These are phyloP conservation scores for Notothenia rossii DNA, from an alignment of 2,113 vertebrate genomes.

Conservation along the genomic window DNA sequence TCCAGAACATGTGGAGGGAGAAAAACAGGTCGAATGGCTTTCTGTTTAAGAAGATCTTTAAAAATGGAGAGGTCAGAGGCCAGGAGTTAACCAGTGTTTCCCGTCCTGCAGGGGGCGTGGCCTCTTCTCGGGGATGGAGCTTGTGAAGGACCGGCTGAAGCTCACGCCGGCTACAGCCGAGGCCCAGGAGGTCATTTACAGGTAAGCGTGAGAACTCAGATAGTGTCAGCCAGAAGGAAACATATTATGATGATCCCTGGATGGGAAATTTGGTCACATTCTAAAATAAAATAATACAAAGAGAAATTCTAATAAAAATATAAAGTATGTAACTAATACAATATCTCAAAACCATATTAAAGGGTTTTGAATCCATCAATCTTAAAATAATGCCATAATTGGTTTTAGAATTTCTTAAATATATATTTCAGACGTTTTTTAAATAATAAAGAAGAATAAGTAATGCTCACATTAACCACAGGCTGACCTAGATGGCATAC, in stretches of 20 bases:
- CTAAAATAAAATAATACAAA: not conserved
- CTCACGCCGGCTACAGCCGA: slow-evolving; percentile 94
- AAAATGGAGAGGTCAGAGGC: not conserved
- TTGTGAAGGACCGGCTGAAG: slow-evolving; percentile 89
- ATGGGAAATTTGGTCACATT: too few species aligned
- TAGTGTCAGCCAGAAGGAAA: not conserved
- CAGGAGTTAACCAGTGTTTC: not conserved
- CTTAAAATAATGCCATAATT: too few species aligned
- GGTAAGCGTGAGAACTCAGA: slow-evolving; percentile 70
- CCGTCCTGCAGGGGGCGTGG: slow-evolving; percentile 88
- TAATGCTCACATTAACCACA: too few species aligned
- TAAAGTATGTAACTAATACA: too few species aligned
- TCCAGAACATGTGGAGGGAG: not conserved
- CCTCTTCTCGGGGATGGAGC: slow-evolving; percentile 93
- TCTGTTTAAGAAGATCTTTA: not conserved
- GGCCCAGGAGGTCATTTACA: slow-evolving; percentile 94
- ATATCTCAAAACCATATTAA: too few species aligned
- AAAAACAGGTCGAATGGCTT: not conserved
- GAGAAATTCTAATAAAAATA: too few species aligned
- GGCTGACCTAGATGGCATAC: too few species aligned
- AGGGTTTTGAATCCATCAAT: too few species aligned
- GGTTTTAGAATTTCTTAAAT: too few species aligned
- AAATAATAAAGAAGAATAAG: too few species aligned
- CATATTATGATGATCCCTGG: too few species aligned
- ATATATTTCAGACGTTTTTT: too few species aligned